Percentiles rank a stretch among this genome's conserved stretches.
Conservation (phyloP, 1,140 invertebrate species). For the Paramacrobiotus metropolitanus region DNA sequence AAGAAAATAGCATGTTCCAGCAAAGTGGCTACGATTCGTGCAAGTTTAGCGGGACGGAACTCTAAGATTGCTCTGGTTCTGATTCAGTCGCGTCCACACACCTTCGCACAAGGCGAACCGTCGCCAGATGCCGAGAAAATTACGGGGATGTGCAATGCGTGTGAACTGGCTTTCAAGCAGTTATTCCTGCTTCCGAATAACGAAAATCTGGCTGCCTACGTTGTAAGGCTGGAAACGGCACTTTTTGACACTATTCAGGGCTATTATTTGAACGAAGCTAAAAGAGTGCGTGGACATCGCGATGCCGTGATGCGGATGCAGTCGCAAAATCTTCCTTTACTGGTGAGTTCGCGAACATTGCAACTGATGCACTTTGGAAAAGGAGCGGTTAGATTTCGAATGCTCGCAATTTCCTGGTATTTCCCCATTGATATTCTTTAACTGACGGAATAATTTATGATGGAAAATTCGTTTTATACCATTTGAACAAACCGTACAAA, state of each 20-base stretch:
- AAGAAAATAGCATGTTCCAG: conserved; percentile 76
- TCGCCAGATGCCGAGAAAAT: conserved; percentile 1
- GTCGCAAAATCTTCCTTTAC: conserved; percentile 12
- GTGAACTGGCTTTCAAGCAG: conserved; percentile 24
- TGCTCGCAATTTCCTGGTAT: too few species aligned
- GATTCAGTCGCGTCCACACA: conserved; percentile 22
- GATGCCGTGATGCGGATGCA: conserved; percentile 25
- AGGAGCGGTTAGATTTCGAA: too few species aligned
- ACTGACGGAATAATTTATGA: too few species aligned
- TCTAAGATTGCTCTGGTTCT: conserved; percentile 23
- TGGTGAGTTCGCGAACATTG: too few species aligned
- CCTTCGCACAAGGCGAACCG: conserved; percentile 20
- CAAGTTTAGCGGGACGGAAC: conserved; percentile 20
- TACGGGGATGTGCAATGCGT: not conserved
- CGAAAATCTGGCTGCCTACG: conserved; percentile 24
- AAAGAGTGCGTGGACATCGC: conserved; percentile 24
- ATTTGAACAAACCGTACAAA: too few species aligned
- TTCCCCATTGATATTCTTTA: too few species aligned
- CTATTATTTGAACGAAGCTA: conserved; percentile 25
- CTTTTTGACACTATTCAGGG: conserved; percentile 26
- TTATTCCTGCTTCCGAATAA: conserved; percentile 26
- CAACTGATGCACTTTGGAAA: too few species aligned
- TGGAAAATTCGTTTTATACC: too few species aligned
- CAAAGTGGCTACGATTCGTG: conserved; percentile 34
- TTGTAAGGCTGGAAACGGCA: conserved; percentile 25